phyloP scores from a whole-genome alignment of 2,797 vertebrate species.

The Yasuhikotakia modesta region DNA sequence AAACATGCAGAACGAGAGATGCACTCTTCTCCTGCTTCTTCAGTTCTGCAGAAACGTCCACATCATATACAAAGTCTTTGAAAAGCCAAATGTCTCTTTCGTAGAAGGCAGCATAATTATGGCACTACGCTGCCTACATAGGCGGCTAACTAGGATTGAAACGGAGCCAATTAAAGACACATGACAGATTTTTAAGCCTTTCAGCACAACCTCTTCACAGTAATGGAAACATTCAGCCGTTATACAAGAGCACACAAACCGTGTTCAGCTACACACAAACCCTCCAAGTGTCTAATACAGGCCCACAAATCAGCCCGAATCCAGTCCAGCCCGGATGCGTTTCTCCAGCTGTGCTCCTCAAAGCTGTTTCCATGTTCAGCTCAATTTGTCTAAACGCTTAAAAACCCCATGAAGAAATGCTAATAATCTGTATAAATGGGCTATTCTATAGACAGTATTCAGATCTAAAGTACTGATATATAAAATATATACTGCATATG shows the following conservation, averaged over 20 bases:
- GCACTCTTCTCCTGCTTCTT: neutral
- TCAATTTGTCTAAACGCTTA: conserved; percentile 28
- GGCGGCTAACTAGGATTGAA: neutral
- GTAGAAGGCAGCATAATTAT: neutral
- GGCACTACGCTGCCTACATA: neutral
- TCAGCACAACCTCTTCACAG: conserved; percentile 5
- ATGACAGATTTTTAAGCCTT: conserved; percentile 2
- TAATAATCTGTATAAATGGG: neutral
- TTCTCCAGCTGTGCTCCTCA: conserved; percentile 39
- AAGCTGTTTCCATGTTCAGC: conserved; percentile 33
- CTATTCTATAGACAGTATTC: conserved; percentile 21
- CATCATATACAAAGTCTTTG: neutral
- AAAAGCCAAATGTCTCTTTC: neutral
- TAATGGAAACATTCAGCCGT: conserved; percentile 41
- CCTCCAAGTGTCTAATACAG: conserved; percentile 25
- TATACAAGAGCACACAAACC: conserved; percentile 37
- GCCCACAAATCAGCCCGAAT: conserved; percentile 20
- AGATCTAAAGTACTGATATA: no score
- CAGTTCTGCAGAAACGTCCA: neutral
- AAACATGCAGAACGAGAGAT: neutral
- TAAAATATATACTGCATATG: neutral
- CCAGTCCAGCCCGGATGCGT: conserved; percentile 32
- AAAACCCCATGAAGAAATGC: conserved; percentile 17
- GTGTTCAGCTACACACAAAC: conserved; percentile 36
- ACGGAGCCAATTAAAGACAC: neutral